Base-by-base conservation (phyloP, 2,888 invertebrate genomes). In the Agonum fuliginosum region DNA sequence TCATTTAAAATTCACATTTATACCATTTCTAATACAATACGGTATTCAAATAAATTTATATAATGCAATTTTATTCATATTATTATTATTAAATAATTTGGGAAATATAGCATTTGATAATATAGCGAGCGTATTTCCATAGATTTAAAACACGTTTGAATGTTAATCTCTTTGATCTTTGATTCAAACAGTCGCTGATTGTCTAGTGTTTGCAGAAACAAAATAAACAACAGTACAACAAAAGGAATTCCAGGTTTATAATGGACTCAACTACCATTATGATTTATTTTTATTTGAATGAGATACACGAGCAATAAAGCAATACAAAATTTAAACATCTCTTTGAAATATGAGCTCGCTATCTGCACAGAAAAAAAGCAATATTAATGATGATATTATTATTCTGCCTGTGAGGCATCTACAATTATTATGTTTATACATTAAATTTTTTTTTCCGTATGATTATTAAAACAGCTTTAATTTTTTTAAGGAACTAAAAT, bases 341-440 rank as follows among this genome's bases (percentile, higher is more conserved):
- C 24, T 51, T 51, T 54, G 24, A 54, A 20, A 24, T 54, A 54
- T 54, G 24, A 24, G 54, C 24, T 54, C 54, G 54, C 24, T 54
- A 54, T 5, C 20, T 20, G n/a, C n/a, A n/a, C n/a, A 24, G 10
- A 20, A 48, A 54, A 54, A 0, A 54, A 10, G 24, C 4, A 24
- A 4, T 54, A 12, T 1, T 54, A 22, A 54, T 24, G 54, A 54
- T 54, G n/a, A 37, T n/a, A n/a, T n/a, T n/a, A n/a, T n/a, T n/a
- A n/a, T n/a, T n/a, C n/a, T n/a, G n/a, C n/a, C n/a, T n/a, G n/a
- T n/a, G n/a, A n/a, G n/a, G n/a, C n/a, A n/a, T n/a, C n/a, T n/a
- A n/a, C n/a, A n/a, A n/a, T n/a, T n/a, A n/a, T n/a, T n/a, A n/a
- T n/a, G n/a, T n/a, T n/a, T n/a, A n/a, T n/a, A n/a, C n/a, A n/a